These are phyloP conservation scores for Mesoclemmys tuberculata DNA, from an alignment of 2,113 vertebrate genomes.

Conservation along the genomic window DNA sequence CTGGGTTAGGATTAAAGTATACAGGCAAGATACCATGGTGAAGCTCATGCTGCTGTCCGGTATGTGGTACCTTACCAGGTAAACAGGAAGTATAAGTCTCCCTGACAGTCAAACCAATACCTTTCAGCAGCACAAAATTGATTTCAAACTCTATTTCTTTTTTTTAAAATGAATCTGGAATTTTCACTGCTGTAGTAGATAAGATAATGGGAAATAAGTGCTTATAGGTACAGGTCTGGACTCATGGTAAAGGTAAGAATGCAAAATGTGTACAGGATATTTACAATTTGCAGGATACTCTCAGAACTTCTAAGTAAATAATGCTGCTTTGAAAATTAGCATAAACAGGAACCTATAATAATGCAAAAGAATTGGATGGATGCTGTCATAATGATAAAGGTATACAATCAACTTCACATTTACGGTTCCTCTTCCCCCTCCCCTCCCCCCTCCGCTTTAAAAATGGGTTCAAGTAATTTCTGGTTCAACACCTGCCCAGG, in stretches of 20 bases:
- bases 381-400: neutral
- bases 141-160: no score
- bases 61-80: neutral
- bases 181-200: neutral
- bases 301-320: neutral
- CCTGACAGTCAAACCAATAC: neutral
- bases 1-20: neutral
- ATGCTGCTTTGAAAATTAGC: neutral
- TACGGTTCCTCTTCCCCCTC: neutral
- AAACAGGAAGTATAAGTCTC: constrained; percentile 1
- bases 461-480: neutral
- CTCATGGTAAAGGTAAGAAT: neutral
- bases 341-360: neutral
- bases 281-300: neutral
- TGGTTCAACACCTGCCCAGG: neutral
- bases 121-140: neutral
- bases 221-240: neutral
- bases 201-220: neutral
- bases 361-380: neutral
- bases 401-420: neutral
- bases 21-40: neutral
- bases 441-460: no score
- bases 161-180: neutral
- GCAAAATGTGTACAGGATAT: neutral
- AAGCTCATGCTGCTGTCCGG: neutral